Percentiles rank a stretch among this genome's conserved stretches.
phyloP scores from a whole-genome alignment of 2,113 vertebrate genomes.

The Pterocles burchelli region DNA sequence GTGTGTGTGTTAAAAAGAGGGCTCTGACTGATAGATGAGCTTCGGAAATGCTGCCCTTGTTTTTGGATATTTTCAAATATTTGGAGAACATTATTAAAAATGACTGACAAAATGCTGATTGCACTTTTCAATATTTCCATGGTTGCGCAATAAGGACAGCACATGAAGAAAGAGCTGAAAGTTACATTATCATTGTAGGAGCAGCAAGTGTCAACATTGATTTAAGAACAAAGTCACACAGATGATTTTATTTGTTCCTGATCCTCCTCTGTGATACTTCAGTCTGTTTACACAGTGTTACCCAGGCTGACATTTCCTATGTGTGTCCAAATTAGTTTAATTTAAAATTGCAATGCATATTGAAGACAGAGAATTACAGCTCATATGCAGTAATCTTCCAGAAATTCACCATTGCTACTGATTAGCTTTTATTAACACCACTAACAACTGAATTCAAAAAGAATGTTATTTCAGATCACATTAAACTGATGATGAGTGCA shows the following conservation, averaged over 20 bases:
- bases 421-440: conserved; percentile 70
- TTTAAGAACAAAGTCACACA: conserved; percentile 60
- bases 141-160: not conserved
- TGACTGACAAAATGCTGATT: conserved; percentile 41
- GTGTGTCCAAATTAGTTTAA: conserved; percentile 66
- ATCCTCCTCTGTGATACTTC: conserved; percentile 54
- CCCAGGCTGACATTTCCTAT: conserved; percentile 57
- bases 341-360: conserved; percentile 65
- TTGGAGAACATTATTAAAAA: conserved; percentile 40
- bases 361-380: conserved; percentile 68
- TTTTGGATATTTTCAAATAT: conserved; percentile 53
- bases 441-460: conserved; percentile 47
- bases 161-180: not conserved
- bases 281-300: conserved; percentile 53
- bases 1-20: conserved; percentile 13
- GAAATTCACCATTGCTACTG: conserved; percentile 64
- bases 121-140: not conserved
- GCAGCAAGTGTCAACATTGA: conserved; percentile 62
- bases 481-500: conserved; percentile 32
- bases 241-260: conserved; percentile 47
- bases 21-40: not conserved
- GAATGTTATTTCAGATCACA: conserved; percentile 63
- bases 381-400: conserved; percentile 9
- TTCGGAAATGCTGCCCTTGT: conserved; percentile 14
- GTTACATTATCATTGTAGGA: conserved; percentile 34